Evolutionary conservation across 2,113 vertebrate species (phyloP).

Genomic region (Phasianus colchicus): DNA sequence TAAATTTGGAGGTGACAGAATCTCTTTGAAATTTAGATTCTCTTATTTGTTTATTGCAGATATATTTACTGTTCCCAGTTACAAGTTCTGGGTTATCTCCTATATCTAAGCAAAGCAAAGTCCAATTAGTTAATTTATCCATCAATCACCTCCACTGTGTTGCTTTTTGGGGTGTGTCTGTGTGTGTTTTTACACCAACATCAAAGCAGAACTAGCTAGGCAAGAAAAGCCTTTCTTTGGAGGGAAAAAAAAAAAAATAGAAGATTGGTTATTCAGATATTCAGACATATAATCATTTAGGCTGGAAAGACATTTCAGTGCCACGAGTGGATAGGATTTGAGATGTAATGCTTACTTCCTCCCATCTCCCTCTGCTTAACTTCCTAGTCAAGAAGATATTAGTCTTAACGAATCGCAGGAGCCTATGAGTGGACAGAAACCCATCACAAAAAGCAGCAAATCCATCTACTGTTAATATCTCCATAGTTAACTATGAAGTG

Average conservation of each 20-base stretch:
- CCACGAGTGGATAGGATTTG: not conserved
- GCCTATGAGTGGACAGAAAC: not conserved
- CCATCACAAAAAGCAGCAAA: not conserved
- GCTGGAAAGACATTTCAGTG: not conserved
- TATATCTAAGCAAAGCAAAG: not conserved
- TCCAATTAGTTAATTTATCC: not conserved
- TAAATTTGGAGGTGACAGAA: not conserved
- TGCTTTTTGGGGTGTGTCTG: not conserved
- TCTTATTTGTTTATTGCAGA: not conserved
- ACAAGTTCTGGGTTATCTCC: not conserved
- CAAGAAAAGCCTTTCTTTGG: not conserved
- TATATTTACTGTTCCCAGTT: not conserved
- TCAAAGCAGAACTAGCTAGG: not conserved
- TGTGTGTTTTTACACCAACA: not conserved
- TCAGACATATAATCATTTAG: not conserved
- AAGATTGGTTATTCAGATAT: not conserved
- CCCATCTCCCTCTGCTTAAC: not conserved
- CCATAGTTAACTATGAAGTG: not conserved
- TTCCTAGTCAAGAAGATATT: not conserved
- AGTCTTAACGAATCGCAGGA: not conserved
- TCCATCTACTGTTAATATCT: not conserved
- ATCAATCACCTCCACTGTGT: not conserved
- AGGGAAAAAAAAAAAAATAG: not conserved
- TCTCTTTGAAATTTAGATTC: not conserved
- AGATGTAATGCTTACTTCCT: not conserved